Conservation (phyloP, 2,113 vertebrate species). For the Genyomyrus donnyi region DNA sequence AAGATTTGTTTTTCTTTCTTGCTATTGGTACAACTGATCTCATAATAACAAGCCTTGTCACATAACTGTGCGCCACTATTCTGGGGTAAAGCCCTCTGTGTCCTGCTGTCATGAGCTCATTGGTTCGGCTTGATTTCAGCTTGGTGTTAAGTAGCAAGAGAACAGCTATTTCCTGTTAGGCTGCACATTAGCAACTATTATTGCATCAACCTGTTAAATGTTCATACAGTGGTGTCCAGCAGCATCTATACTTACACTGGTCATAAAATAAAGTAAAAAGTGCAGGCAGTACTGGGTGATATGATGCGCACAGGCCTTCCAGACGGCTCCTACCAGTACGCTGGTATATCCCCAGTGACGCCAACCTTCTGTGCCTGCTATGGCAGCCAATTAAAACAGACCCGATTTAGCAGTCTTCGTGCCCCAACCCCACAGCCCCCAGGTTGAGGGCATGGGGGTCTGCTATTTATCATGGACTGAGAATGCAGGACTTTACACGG, state of each 20-base stretch:
- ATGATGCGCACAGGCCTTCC: not conserved
- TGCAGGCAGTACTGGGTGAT: not conserved
- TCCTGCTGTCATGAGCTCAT: not conserved
- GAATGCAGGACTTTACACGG: not conserved
- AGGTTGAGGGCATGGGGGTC: not conserved
- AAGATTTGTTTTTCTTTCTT: not conserved
- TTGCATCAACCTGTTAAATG: not conserved
- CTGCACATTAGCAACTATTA: not conserved
- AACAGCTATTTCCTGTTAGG: not conserved
- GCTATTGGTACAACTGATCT: not conserved
- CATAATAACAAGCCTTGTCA: not conserved
- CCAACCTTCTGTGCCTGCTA: not conserved
- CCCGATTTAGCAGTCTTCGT: not conserved
- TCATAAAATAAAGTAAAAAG: not conserved
- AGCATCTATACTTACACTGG: not conserved
- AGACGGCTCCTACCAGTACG: not conserved
- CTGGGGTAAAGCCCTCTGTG: not conserved
- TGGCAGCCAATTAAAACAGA: not conserved
- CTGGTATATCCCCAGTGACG: not conserved
- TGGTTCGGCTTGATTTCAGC: not conserved
- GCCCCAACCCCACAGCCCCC: not conserved
- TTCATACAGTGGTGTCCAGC: not conserved
- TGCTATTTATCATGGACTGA: not conserved
- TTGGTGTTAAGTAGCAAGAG: not conserved
- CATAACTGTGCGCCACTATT: not conserved